Conservation (phyloP, 2,888 invertebrate genomes). For the Nasonovia ribisnigri region DNA sequence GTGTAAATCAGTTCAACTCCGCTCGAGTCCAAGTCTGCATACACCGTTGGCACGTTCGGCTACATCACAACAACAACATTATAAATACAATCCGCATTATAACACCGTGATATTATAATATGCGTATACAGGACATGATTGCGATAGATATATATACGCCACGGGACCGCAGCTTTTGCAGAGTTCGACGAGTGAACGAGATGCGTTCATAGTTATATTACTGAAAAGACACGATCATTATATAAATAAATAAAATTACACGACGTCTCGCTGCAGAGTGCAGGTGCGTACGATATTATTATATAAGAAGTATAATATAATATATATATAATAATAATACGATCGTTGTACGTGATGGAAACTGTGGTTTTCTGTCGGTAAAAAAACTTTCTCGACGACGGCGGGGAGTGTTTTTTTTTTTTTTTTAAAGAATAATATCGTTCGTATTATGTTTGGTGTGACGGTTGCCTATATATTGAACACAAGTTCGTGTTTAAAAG, state of each 20-base stretch:
- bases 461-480: slow-evolving; percentile 21
- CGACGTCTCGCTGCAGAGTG: background rate
- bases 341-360: background rate
- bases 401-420: background rate
- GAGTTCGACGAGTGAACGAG: background rate
- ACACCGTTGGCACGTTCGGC: background rate
- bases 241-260: background rate
- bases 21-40: background rate
- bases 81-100: background rate
- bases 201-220: background rate
- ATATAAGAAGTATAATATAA: background rate
- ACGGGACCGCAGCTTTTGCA: background rate
- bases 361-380: background rate
- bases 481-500: slow-evolving; percentile 27
- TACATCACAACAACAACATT: background rate
- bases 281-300: background rate
- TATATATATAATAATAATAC: background rate
- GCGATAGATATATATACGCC: background rate
- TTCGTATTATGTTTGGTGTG: slow-evolving; percentile 22
- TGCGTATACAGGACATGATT: background rate
- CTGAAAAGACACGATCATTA: background rate
- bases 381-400: background rate
- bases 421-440: background rate
- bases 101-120: background rate
- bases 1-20: background rate